A percentile compares a stretch with the other conserved stretches of the same genome.
These are phyloP conservation scores for Phainopepla nitens DNA, from an alignment of 2,113 vertebrate species.

Conservation along the genomic window DNA sequence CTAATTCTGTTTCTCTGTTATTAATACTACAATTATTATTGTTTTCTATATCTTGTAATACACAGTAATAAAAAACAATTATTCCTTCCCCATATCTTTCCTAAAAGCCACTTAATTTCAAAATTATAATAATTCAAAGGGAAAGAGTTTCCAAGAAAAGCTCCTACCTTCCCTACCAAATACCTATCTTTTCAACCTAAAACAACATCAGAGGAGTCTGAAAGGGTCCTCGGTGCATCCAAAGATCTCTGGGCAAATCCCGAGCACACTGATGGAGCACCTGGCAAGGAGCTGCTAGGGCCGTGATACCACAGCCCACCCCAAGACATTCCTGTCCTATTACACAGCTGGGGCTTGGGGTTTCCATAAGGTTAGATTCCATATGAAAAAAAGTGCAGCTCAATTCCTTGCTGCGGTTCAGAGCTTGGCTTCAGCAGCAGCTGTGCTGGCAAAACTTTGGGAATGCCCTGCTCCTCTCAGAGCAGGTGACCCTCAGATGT, in stretches of 20 bases:
- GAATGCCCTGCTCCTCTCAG: neutral
- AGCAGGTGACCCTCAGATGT: neutral
- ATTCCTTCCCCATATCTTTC: no score
- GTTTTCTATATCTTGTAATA: no score
- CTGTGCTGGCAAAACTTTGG: accelerated
- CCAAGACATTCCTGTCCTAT: accelerated
- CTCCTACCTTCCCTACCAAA: no score
- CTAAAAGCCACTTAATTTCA: no score
- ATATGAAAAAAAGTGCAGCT: neutral
- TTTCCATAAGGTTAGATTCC: neutral
- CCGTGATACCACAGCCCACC: accelerated
- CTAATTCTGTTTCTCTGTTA: no score
- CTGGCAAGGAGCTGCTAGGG: neutral
- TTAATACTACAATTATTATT: no score
- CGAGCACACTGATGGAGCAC: accelerated
- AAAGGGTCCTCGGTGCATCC: accelerated
- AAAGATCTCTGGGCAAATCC: neutral
- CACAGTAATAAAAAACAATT: no score
- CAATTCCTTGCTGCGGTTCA: accelerated
- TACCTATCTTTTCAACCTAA: no score
- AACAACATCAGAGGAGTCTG: neutral
- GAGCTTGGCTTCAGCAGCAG: neutral
- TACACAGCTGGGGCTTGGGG: neutral
- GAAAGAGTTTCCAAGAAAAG: no score
- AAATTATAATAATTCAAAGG: no score